Conservation (phyloP, 2,797 vertebrate species). For the Danio aesculapii region DNA sequence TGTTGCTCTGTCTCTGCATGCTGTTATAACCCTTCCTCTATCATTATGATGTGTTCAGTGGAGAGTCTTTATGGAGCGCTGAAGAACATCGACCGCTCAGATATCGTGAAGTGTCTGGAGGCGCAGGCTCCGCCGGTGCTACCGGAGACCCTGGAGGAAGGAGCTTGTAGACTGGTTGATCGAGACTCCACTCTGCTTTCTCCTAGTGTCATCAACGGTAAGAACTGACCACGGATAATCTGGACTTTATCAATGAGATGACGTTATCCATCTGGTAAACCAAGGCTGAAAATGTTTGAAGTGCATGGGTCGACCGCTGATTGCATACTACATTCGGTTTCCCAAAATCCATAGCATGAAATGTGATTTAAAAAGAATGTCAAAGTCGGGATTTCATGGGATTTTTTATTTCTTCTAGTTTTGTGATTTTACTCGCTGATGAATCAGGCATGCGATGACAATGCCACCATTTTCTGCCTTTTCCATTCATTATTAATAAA, state of each 20-base stretch:
- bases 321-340: slow-evolving; percentile 27
- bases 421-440: background rate
- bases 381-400: background rate
- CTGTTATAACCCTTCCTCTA: background rate
- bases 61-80: slow-evolving; percentile 89
- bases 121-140: slow-evolving; percentile 79
- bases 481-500: slow-evolving; percentile 14
- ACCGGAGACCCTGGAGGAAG: slow-evolving; percentile 78
- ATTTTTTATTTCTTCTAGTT: background rate
- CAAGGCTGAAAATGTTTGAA: slow-evolving; percentile 25
- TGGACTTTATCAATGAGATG: slow-evolving; percentile 3
- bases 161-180: slow-evolving; percentile 78
- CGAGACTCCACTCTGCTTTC: slow-evolving; percentile 88
- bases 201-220: slow-evolving; percentile 93
- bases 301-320: slow-evolving; percentile 42
- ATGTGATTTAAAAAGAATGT: slow-evolving; percentile 16
- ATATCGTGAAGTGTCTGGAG: slow-evolving; percentile 90
- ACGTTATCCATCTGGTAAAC: slow-evolving; percentile 6
- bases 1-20: background rate
- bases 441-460: slow-evolving; percentile 23
- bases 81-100: slow-evolving; percentile 89
- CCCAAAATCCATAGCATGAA: slow-evolving; percentile 45
- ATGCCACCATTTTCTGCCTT: slow-evolving; percentile 24
- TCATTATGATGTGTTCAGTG: slow-evolving; percentile 74
- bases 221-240: slow-evolving; percentile 64